These are phyloP conservation scores for Platichthys flesus DNA, from an alignment of 2,113 vertebrate genomes.

Conservation along the genomic window DNA sequence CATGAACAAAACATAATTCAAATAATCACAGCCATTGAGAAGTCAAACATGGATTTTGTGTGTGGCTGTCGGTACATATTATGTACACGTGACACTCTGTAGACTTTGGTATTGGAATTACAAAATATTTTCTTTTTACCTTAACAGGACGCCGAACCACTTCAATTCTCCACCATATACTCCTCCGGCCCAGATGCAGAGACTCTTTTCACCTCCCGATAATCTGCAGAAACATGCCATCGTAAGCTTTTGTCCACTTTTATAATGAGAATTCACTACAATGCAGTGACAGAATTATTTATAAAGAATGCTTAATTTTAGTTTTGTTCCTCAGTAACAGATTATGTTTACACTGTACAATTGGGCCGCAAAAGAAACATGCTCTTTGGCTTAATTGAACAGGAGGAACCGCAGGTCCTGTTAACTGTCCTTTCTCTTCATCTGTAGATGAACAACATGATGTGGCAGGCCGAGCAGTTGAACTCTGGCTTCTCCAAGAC, in stretches of 20 bases:
- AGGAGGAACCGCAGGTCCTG: not conserved
- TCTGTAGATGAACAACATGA: conserved; percentile 83
- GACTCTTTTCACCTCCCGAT: conserved; percentile 82
- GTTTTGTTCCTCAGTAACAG: no score
- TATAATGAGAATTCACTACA: not conserved
- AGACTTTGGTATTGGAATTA: not conserved
- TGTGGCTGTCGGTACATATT: not conserved
- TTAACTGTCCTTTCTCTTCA: not conserved
- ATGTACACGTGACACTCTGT: not conserved
- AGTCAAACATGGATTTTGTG: no score
- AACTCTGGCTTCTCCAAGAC: conserved; percentile 66
- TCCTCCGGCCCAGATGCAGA: conserved; percentile 75
- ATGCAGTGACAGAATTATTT: no score
- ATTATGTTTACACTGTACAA: no score
- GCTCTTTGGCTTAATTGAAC: not conserved
- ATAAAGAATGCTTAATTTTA: no score
- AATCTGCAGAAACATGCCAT: conserved; percentile 87
- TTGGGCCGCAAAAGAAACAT: not conserved
- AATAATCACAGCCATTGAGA: no score
- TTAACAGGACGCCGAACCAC: conserved; percentile 73
- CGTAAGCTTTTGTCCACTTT: conserved; percentile 74
- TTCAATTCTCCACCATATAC: conserved; percentile 68
- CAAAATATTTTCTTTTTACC: conserved; percentile 1
- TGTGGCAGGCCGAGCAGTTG: conserved; percentile 70
- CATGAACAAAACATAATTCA: no score